These are phyloP conservation scores for Rallus crepitans DNA, from an alignment of 2,797 vertebrate species.

Conservation along the genomic window DNA sequence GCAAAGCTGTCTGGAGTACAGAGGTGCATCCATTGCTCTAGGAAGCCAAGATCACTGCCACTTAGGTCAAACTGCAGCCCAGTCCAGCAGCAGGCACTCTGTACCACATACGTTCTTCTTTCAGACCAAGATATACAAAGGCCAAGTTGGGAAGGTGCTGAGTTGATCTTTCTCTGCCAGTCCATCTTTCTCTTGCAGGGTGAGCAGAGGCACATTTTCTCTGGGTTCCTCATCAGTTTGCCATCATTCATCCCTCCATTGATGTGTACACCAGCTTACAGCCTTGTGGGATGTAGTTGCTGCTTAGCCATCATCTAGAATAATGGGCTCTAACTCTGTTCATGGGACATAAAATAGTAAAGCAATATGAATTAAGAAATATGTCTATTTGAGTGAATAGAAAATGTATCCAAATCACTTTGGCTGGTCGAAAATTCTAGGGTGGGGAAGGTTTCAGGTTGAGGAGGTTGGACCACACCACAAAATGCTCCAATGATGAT, in stretches of 20 bases:
- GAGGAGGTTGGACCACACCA: constrained; percentile 19
- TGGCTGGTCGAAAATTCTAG: not conserved
- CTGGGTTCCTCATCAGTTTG: not conserved
- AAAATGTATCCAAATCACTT: not conserved
- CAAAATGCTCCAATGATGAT: constrained; percentile 43
- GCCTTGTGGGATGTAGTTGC: fast-evolving
- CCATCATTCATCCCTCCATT: not conserved
- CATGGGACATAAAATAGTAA: not conserved
- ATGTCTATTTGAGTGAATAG: not conserved
- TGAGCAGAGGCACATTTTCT: not conserved
- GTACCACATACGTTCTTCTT: not conserved
- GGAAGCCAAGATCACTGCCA: not conserved
- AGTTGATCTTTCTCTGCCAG: not conserved
- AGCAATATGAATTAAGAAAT: constrained; percentile 2
- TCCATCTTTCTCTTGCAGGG: not conserved
- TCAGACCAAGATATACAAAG: not conserved
- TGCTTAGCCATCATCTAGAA: not conserved
- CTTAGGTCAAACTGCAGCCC: not conserved
- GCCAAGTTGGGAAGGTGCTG: not conserved
- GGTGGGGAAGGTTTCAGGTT: not conserved
- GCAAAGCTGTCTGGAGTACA: not conserved
- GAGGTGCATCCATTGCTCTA: not conserved
- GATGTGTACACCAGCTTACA: not conserved
- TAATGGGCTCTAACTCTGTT: not conserved
- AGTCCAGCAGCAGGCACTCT: not conserved